Conservation (phyloP, 1,140 invertebrate species). For the Pachyrhynchus sulphureomaculatus region DNA sequence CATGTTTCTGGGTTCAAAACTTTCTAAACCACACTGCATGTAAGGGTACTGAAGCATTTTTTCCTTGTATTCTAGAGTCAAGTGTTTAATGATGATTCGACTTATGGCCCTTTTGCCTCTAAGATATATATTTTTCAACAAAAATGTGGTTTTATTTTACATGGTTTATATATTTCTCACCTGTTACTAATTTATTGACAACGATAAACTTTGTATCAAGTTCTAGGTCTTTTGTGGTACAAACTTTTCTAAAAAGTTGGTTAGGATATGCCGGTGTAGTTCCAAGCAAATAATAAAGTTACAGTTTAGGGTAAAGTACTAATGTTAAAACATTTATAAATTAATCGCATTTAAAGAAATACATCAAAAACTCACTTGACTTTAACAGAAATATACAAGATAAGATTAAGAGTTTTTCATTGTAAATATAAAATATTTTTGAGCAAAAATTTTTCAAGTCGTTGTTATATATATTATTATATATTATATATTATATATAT, state of each 20-base stretch:
- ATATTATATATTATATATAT: too few relatives aligned
- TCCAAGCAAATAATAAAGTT: constrained; percentile 75
- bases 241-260: constrained; percentile 91
- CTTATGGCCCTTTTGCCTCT: constrained; percentile 86
- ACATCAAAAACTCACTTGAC: too few relatives aligned
- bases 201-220: constrained; percentile 72
- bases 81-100: constrained; percentile 82
- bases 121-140: constrained; percentile 88
- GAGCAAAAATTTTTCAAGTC: too few relatives aligned
- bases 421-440: too few relatives aligned
- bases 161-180: constrained; percentile 84
- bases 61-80: constrained; percentile 55
- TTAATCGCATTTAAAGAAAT: too few relatives aligned
- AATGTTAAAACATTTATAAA: too few relatives aligned
- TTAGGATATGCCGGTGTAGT: constrained; percentile 90
- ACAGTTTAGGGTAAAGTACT: constrained; percentile 74
- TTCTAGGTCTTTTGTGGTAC: constrained; percentile 80
- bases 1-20: too few relatives aligned
- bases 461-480: too few relatives aligned
- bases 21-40: too few relatives aligned
- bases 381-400: too few relatives aligned
- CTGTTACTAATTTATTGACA: constrained; percentile 68
- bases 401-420: too few relatives aligned
- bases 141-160: constrained; percentile 97
- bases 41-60: background rate